Evolutionary conservation across 2,888 invertebrate species (phyloP).

Genomic region (Thumatha senex): DNA sequence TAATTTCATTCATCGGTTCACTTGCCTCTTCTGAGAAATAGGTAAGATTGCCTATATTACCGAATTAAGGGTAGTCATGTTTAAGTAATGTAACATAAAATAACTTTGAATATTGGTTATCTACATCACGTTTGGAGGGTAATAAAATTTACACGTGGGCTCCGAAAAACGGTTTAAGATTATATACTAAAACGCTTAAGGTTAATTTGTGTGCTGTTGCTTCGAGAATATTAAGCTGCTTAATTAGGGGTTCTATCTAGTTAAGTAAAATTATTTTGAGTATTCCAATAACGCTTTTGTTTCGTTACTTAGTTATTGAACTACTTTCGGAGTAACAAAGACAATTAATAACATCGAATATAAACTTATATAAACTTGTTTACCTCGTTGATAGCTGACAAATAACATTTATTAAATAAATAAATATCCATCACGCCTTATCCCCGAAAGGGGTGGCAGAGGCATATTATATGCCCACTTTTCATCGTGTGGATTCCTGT

Average conservation of each 20-base stretch:
- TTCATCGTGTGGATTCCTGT: too few relatives aligned
- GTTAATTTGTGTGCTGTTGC: not conserved
- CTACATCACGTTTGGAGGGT: not conserved
- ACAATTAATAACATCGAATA: too few relatives aligned
- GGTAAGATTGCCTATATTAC: slow-evolving; percentile 51
- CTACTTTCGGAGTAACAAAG: too few relatives aligned
- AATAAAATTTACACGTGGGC: not conserved
- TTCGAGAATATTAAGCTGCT: not conserved
- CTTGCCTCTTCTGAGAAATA: slow-evolving; percentile 42
- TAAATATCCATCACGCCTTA: too few relatives aligned
- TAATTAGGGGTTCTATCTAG: not conserved
- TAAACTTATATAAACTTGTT: too few relatives aligned
- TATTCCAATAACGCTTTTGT: too few relatives aligned
- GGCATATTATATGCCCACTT: too few relatives aligned
- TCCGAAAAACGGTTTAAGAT: not conserved
- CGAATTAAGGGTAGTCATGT: slow-evolving; percentile 44
- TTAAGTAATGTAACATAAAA: slow-evolving; percentile 21
- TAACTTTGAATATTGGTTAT: slow-evolving; percentile 15
- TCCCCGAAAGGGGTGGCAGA: too few relatives aligned
- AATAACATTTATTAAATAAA: too few relatives aligned
- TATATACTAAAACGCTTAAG: not conserved
- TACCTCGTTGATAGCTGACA: too few relatives aligned
- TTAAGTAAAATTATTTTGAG: not conserved
- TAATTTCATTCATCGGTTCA: slow-evolving; percentile 59
- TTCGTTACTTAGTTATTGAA: too few relatives aligned